Percentiles rank a stretch among this genome's conserved stretches.
Evolutionary conservation across 2,113 vertebrate genomes (phyloP).

Genomic region (Pygoscelis antarcticus): DNA sequence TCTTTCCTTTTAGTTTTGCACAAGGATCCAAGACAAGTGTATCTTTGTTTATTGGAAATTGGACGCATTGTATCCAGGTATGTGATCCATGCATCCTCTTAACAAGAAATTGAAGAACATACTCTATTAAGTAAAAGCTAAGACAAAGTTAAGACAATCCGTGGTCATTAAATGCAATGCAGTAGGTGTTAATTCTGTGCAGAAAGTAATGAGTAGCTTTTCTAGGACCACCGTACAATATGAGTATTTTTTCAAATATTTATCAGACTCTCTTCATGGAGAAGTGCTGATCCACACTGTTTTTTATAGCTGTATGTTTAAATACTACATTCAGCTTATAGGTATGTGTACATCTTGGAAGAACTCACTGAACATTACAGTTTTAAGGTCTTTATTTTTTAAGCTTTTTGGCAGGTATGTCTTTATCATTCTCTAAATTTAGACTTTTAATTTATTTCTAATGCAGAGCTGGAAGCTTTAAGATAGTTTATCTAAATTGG

Average conservation of each 20-base stretch:
- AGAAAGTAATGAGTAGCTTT: background rate
- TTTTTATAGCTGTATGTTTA: background rate
- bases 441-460: background rate
- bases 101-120: background rate
- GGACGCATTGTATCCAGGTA: slow-evolving; percentile 92
- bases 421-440: background rate
- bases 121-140: background rate
- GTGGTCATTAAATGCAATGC: background rate
- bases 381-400: background rate
- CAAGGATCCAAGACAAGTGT: slow-evolving; percentile 95
- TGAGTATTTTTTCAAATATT: background rate
- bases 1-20: slow-evolving; percentile 85
- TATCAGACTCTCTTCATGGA: background rate
- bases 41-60: slow-evolving; percentile 93
- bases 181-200: background rate
- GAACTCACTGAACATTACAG: background rate
- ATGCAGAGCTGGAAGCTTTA: background rate
- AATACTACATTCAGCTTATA: background rate
- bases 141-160: background rate
- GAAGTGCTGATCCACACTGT: background rate
- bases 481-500: background rate
- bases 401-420: background rate
- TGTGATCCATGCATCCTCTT: background rate
- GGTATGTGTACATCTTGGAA: background rate
- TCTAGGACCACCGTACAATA: background rate